Percentiles rank a stretch among this genome's conserved stretches.
Evolutionary conservation across 2,113 vertebrate genomes (phyloP).

Genomic region (Myrmecophaga tridactyla): DNA sequence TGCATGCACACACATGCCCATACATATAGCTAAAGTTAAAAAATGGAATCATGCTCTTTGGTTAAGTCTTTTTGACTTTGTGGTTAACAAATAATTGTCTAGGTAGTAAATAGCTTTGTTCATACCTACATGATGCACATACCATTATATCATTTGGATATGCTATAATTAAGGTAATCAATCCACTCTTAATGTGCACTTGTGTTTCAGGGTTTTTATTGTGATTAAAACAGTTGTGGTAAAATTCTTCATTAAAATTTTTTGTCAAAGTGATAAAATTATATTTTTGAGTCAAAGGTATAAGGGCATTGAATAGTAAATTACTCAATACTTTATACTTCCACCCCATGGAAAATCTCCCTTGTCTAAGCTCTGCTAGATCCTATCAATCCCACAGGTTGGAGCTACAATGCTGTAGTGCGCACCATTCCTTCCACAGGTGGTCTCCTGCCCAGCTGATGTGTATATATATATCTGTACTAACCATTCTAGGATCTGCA

Average conservation of each 20-base stretch:
- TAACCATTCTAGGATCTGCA: not conserved
- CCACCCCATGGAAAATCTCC: not conserved
- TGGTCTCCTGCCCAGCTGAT: not conserved
- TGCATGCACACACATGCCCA: not conserved
- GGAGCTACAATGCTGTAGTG: not conserved
- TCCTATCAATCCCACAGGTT: not conserved
- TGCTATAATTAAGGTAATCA: not conserved
- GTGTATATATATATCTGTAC: not conserved
- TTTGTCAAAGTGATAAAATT: not conserved
- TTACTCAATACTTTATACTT: not conserved
- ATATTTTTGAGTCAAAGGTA: not conserved
- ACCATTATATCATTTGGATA: not conserved
- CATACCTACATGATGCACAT: not conserved
- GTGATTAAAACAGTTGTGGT: not conserved
- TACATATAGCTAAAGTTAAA: not conserved
- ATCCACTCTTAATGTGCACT: not conserved
- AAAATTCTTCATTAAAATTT: conserved; percentile 36
- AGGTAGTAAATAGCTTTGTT: conserved; percentile 11
- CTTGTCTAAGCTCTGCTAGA: not conserved
- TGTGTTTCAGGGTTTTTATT: not conserved
- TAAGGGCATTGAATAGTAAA: not conserved
- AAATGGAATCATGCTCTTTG: not conserved
- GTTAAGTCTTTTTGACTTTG: not conserved
- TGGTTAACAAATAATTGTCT: conserved; percentile 1
- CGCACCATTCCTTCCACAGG: not conserved